These are phyloP conservation scores for Ploceus nigricollis DNA, from an alignment of 2,113 vertebrate genomes.

Conservation along the genomic window DNA sequence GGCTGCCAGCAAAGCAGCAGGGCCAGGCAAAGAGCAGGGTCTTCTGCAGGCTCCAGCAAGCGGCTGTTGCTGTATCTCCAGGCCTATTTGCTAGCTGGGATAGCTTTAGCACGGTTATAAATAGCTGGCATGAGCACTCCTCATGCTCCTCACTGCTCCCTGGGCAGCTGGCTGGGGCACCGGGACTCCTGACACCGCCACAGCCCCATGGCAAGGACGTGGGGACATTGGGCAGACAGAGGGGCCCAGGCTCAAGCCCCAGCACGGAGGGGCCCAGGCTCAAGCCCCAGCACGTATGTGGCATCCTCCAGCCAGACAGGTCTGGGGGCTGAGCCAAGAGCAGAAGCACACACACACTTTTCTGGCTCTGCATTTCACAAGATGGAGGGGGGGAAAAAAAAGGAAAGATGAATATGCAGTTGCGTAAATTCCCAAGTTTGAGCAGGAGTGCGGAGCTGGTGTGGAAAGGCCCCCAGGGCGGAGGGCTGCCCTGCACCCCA, in stretches of 20 bases:
- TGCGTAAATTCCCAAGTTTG: not conserved
- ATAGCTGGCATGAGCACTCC: not conserved
- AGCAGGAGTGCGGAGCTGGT: fast-evolving
- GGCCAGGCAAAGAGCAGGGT: not conserved
- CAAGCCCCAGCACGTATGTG: not conserved
- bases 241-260: not conserved
- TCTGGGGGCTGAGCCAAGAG: not conserved
- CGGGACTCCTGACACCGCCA: fast-evolving
- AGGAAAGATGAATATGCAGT: not conserved
- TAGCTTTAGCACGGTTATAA: conserved; percentile 9
- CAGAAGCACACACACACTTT: not conserved
- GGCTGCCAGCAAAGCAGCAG: not conserved
- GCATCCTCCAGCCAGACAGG: not conserved
- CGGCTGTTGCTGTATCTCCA: not conserved
- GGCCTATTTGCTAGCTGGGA: not conserved
- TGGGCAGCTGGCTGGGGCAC: not conserved
- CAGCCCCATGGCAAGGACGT: not conserved
- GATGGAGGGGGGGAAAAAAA: not conserved
- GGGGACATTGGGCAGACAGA: fast-evolving
- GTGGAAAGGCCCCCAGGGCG: fast-evolving
- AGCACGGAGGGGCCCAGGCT: not conserved
- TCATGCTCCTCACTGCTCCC: not conserved
- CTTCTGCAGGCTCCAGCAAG: not conserved
- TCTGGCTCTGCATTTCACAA: not conserved
- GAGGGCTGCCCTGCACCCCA: not conserved